Percentiles rank a stretch among this genome's conserved stretches.
phyloP scores from a whole-genome alignment of 2,888 invertebrate genomes.

The Lydus trimaculatus region DNA sequence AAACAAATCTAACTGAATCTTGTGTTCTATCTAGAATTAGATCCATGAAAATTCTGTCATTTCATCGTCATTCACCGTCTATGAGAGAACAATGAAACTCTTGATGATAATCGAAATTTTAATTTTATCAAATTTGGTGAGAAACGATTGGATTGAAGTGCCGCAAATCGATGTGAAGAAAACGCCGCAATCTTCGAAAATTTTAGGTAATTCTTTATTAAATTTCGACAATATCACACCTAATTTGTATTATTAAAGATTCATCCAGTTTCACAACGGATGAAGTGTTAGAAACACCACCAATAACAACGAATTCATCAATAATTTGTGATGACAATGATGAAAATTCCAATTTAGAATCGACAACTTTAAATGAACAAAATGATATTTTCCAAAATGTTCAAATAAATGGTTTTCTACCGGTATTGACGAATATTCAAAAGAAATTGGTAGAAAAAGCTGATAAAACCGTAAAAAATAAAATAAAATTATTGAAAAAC shows the following conservation, averaged over 20 bases:
- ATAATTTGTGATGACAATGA: neutral
- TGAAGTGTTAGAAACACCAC: neutral
- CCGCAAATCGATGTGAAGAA: neutral
- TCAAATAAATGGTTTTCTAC: conserved; percentile 30
- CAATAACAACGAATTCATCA: neutral
- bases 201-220: neutral
- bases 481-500: conserved; percentile 66
- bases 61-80: neutral
- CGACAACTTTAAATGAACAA: neutral
- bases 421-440: conserved; percentile 51
- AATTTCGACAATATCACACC: neutral
- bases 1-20: neutral
- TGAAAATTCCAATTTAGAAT: neutral
- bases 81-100: neutral
- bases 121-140: neutral
- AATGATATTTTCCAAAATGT: neutral
- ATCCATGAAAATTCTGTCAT: neutral
- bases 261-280: neutral
- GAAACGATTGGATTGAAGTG: neutral
- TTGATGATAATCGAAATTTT: neutral
- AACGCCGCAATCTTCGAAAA: neutral
- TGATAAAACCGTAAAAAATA: conserved; percentile 60
- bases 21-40: neutral
- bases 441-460: conserved; percentile 54
- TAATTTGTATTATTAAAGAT: neutral